Conservation (phyloP, 2,888 invertebrate species). For the Tromatobia lineatoria region DNA sequence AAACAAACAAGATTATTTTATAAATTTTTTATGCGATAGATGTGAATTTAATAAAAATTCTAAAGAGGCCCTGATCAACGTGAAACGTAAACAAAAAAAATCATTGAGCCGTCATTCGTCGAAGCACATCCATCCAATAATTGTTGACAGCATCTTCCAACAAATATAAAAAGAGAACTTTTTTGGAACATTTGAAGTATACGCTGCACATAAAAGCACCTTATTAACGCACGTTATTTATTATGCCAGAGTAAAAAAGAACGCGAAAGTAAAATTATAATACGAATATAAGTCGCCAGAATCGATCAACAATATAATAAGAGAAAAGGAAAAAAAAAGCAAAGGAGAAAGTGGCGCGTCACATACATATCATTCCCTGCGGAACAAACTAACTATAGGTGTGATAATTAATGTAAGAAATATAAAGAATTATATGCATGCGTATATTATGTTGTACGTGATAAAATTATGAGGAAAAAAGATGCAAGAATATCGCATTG, state of each 20-base stretch:
- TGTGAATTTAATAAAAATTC: no score
- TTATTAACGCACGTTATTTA: conserved; percentile 69
- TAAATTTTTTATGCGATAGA: no score
- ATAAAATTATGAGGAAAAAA: conserved; percentile 67
- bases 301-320: background rate
- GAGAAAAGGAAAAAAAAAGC: conserved; percentile 9
- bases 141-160: no score
- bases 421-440: conserved; percentile 55
- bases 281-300: conserved; percentile 30
- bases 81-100: no score
- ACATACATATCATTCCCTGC: conserved; percentile 84
- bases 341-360: conserved; percentile 69
- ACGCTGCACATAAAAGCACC: conserved; percentile 55
- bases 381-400: conserved; percentile 82
- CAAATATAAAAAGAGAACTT: background rate
- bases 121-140: no score
- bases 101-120: no score
- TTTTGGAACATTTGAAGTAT: background rate
- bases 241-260: conserved; percentile 40
- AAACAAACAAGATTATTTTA: no score
- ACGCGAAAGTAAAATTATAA: conserved; percentile 26
- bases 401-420: conserved; percentile 74
- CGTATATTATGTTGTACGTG: conserved; percentile 57
- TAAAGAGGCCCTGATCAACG: no score
- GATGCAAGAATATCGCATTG: conserved; percentile 64